phyloP scores from a whole-genome alignment of 2,888 invertebrate genomes.

The Meghimatium bilineatum region DNA sequence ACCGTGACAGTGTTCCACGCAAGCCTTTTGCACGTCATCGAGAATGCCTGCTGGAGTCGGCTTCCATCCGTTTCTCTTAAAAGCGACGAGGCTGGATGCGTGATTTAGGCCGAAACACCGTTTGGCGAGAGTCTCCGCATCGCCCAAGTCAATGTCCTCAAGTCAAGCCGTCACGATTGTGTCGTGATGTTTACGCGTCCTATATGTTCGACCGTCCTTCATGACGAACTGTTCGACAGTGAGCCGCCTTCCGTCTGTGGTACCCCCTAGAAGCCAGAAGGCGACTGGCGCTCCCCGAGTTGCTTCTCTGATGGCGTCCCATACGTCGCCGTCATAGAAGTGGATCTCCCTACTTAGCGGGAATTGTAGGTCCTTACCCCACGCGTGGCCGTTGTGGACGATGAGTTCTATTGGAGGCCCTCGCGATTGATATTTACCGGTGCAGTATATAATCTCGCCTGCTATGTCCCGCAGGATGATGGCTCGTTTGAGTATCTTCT shows the following conservation, averaged over 20 bases:
- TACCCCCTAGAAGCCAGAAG: slow-evolving; percentile 1
- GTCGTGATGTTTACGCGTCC: too few relatives aligned
- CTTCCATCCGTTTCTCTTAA: not conserved
- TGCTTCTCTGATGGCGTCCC: slow-evolving; percentile 13
- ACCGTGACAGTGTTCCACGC: slow-evolving; percentile 3
- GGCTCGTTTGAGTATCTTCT: not conserved
- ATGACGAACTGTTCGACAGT: not conserved
- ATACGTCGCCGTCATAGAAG: slow-evolving; percentile 8
- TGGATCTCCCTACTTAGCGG: not conserved
- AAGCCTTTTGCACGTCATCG: slow-evolving; percentile 16
- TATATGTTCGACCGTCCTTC: too few relatives aligned
- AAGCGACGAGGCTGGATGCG: not conserved
- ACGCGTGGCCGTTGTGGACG: slow-evolving; percentile 22
- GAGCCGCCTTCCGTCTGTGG: not conserved
- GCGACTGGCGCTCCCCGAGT: slow-evolving; percentile 4
- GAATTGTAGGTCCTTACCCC: slow-evolving; percentile 6
- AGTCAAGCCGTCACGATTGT: too few relatives aligned
- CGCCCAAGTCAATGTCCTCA: too few relatives aligned
- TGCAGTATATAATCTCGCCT: slow-evolving; percentile 4
- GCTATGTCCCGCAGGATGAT: slow-evolving; percentile 24
- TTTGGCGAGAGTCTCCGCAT: too few relatives aligned
- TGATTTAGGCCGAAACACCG: not conserved
- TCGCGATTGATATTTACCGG: not conserved
- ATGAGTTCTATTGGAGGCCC: not conserved
- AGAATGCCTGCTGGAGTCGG: not conserved